Base-by-base conservation (phyloP, 2,113 vertebrate genomes). In the Cepphus grylle region DNA sequence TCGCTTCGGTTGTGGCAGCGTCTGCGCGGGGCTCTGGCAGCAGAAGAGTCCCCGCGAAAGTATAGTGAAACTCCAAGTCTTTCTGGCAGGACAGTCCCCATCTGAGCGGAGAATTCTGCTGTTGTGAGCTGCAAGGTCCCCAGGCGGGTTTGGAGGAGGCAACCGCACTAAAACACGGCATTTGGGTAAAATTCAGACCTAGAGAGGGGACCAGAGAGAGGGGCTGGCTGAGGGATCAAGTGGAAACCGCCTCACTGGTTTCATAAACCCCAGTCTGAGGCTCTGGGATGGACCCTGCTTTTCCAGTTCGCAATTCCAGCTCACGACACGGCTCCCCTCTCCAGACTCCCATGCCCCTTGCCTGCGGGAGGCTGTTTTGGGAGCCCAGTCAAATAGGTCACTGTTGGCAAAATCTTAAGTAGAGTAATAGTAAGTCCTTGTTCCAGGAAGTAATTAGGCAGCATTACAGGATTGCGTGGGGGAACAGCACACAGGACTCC, bases 381-480 rank as follows among this genome's bases (percentile, higher is more conserved):
- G 26, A 79, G 72, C 52, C 47, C 72, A 69, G 34, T 12, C 53
- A 67, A 67, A 22, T 1, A 85, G 94, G 69, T 77, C 81, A 34
- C 23, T 7, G 52, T 5, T 58, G 55, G 85, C 61, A 58, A 70
- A 65, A 47, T 15, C 86, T 53, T 55, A 79, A 55, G 67, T 4
- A 43, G 50, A 74, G 38, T 50, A 40, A 16, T 18, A 86, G 69
- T 18, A 65, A 87, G 45, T 30, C 52, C 78, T 67, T 18, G 62
- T 87, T 81, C 67, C 78, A 67, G 82, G 90, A 87, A 87, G 52
- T 25, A 66, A 92, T 92, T 76, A 92, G 47, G 81, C 67, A 80
- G 81, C n/a, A 45, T 74, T 82, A 82, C 20, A 27, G 81, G 89
- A 55, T 6, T 16, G 11, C 0, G 5, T 1, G 5, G 20, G 71